Evolutionary conservation across 2,113 vertebrate genomes (phyloP), one percentile per base, ranked within the genome.

Genomic region (Sapajus apella): DNA sequence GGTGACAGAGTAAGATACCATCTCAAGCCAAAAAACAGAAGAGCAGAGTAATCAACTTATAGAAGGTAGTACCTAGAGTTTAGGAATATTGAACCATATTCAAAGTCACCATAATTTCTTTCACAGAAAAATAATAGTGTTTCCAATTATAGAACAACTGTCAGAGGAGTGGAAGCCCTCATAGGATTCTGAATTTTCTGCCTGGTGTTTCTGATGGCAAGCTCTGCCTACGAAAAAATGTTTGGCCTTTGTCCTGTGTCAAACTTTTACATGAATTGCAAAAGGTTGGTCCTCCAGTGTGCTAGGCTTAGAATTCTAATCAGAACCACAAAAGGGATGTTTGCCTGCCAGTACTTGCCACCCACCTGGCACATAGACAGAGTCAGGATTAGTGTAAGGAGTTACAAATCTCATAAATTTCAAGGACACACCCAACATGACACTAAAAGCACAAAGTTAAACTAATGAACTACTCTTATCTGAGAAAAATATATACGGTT

Each of bases 371-470:
- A 83, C 47, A 64, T 2, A 21, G 25, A 70, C 56, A 55, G 64
- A 77, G 80, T 90, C 70, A 90, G 92, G 77, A 94, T 97, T 95
- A 93, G 88, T 76, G 20, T 85, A n/a, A 23, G 66, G 95, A 96
- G 76, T 97, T 92, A 96, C 58, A 96, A 90, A 97, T 88, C 95
- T 90, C 77, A 66, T 79, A 92, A 73, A 91, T 96, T 97, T 93
- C 68, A 64, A 93, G 81, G 66, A 83, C 94, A 98, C 87, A 43
- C 94, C 96, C 95, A 95, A 79, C 35, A 40, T 83, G 55, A 84
- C 50, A 93, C 56, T 95, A 58, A 92, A 97, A 97, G 16, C 72
- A 79, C 58, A 10, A 76, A 45, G 89, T 92, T 80, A 96, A 93
- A 93, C 6, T 64, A 83, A 85, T 88, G 45, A 97, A 95, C 25